These are phyloP conservation scores for Palythoa caribaeorum DNA, from an alignment of 92 coral and sea anemone genomes.

Conservation along the genomic window DNA sequence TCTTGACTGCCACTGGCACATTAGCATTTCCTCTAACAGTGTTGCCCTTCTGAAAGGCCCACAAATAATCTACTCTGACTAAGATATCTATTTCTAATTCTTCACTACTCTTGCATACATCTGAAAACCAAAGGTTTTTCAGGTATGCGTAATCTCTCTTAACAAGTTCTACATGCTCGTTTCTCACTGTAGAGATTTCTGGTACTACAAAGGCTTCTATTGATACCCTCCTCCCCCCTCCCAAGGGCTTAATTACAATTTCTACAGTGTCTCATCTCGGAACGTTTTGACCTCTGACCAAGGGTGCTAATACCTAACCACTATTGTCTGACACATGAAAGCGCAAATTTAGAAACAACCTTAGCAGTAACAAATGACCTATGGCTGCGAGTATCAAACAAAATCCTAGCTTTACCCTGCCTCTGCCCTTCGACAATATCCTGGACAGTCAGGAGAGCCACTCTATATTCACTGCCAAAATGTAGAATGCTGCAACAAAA, in stretches of 20 bases:
- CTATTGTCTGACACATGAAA: constrained; percentile 3
- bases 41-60: too few relatives aligned
- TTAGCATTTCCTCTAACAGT: too few relatives aligned
- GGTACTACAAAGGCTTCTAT: constrained; percentile 11
- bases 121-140: too few relatives aligned
- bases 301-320: constrained; percentile 19
- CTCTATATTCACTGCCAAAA: constrained; percentile 27
- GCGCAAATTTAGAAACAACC: not conserved
- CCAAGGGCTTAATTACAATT: not conserved
- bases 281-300: constrained; percentile 12
- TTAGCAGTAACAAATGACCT: constrained; percentile 30
- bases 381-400: constrained; percentile 50
- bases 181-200: not conserved
- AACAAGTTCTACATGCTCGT: not conserved
- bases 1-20: too few relatives aligned
- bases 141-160: constrained; percentile 25
- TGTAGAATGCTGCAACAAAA: not conserved
- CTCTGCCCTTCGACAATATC: constrained; percentile 35
- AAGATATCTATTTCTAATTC: too few relatives aligned
- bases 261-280: not conserved
- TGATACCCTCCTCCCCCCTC: constrained; percentile 4
- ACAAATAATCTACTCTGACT: too few relatives aligned
- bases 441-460: constrained; percentile 61
- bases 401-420: constrained; percentile 40
- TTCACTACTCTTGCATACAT: not conserved